Conservation (phyloP, 2,888 invertebrate species). For the Anoncus sp. region DNA sequence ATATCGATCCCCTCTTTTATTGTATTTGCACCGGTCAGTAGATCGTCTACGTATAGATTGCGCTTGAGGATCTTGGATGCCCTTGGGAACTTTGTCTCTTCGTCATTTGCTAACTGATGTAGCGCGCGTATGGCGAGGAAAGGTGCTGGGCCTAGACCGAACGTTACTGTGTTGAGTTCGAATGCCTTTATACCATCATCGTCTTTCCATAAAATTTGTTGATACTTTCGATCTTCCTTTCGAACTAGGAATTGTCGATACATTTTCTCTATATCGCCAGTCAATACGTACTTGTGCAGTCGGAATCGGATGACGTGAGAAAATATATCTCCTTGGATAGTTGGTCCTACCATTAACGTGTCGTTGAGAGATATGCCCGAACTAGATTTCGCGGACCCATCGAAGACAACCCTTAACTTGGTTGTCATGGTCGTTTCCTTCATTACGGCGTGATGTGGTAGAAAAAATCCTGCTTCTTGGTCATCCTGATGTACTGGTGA, state of each 20-base stretch:
- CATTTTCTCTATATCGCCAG: slow-evolving; percentile 43
- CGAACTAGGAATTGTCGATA: slow-evolving; percentile 25
- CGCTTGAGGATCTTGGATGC: slow-evolving; percentile 23
- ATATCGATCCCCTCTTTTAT: slow-evolving; percentile 24
- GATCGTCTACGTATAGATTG: slow-evolving; percentile 65
- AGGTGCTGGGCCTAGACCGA: neutral
- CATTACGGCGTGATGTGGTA: slow-evolving; percentile 56
- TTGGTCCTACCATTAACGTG: slow-evolving; percentile 47
- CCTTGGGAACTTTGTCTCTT: slow-evolving; percentile 25
- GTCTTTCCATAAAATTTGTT: slow-evolving; percentile 15
- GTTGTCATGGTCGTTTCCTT: slow-evolving; percentile 51
- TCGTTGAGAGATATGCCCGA: slow-evolving; percentile 59
- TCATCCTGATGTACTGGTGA: neutral
- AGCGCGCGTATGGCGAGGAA: neutral
- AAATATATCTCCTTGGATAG: slow-evolving; percentile 37
- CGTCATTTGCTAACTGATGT: slow-evolving; percentile 3
- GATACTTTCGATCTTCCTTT: slow-evolving; percentile 12
- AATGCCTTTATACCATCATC: neutral
- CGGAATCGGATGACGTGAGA: slow-evolving; percentile 48
- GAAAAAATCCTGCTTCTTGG: slow-evolving; percentile 24
- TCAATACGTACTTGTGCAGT: slow-evolving; percentile 29
- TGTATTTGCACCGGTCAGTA: slow-evolving; percentile 44
- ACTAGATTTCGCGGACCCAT: slow-evolving; percentile 56
- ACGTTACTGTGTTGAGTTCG: neutral
- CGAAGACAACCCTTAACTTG: slow-evolving; percentile 61